Evolutionary conservation across 2,113 vertebrate species (phyloP).

Genomic region (Sminthopsis crassicaudata): DNA sequence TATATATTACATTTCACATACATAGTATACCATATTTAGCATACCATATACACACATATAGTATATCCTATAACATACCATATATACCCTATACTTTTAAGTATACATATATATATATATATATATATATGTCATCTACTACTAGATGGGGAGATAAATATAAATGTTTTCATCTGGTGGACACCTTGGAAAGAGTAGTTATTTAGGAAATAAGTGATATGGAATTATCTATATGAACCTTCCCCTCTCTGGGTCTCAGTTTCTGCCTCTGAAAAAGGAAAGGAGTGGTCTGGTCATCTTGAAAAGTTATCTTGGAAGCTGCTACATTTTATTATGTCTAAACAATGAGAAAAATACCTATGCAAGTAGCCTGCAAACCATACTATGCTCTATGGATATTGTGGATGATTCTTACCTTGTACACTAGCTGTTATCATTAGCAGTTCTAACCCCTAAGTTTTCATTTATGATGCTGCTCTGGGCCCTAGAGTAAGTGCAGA

Average conservation of each 20-base stretch:
- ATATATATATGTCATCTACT: not conserved
- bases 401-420: not conserved
- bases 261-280: not conserved
- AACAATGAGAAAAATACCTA: not conserved
- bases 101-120: not conserved
- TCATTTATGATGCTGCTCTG: not conserved
- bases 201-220: not conserved
- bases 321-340: not conserved
- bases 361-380: not conserved
- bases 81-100: not conserved
- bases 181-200: not conserved
- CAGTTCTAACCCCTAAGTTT: not conserved
- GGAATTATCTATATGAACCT: not conserved
- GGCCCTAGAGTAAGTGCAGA: not conserved
- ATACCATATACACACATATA: too few species aligned
- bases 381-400: not conserved
- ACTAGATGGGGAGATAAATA: not conserved
- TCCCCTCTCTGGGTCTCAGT: not conserved
- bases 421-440: not conserved
- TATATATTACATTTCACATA: too few species aligned
- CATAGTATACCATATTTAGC: too few species aligned
- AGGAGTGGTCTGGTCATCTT: not conserved
- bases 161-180: not conserved
- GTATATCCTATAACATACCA: too few species aligned
- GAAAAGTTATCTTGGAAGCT: not conserved